phyloP scores from a whole-genome alignment of 2,113 vertebrate genomes.

The Atherinomorus stipes region DNA sequence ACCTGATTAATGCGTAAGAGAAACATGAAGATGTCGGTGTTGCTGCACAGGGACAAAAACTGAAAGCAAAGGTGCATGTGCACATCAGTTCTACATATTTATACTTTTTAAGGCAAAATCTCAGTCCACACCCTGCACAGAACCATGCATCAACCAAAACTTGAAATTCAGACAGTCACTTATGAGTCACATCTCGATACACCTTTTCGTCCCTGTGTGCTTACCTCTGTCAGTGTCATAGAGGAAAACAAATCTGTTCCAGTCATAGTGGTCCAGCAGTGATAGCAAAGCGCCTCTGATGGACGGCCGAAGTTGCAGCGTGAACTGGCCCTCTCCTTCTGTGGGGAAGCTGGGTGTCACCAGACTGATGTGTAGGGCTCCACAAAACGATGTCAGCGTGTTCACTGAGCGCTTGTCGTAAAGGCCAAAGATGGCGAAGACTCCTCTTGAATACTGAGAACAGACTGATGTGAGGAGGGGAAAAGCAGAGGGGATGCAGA shows the following conservation, averaged over 20 bases:
- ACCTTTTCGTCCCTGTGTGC: constrained; percentile 20
- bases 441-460: constrained; percentile 98
- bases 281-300: constrained; percentile 93
- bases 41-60: no score
- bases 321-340: constrained; percentile 96
- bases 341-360: constrained; percentile 97
- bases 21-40: no score
- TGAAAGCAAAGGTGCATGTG: no score
- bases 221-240: constrained; percentile 98
- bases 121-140: no score
- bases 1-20: no score
- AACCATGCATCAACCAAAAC: neutral
- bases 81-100: no score
- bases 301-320: constrained; percentile 95
- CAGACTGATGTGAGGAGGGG: constrained; percentile 85
- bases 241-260: constrained; percentile 96
- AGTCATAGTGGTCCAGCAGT: constrained; percentile 95
- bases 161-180: no score
- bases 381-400: constrained; percentile 98
- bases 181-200: neutral
- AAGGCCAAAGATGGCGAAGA: constrained; percentile 98
- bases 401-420: constrained; percentile 99
- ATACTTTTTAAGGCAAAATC: no score
- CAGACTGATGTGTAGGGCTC: constrained; percentile 98
- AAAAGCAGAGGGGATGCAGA: neutral